Evolutionary conservation across 2,888 invertebrate species (phyloP), one percentile per base, ranked within the genome.

Genomic region (Hanleya hanleyi): DNA sequence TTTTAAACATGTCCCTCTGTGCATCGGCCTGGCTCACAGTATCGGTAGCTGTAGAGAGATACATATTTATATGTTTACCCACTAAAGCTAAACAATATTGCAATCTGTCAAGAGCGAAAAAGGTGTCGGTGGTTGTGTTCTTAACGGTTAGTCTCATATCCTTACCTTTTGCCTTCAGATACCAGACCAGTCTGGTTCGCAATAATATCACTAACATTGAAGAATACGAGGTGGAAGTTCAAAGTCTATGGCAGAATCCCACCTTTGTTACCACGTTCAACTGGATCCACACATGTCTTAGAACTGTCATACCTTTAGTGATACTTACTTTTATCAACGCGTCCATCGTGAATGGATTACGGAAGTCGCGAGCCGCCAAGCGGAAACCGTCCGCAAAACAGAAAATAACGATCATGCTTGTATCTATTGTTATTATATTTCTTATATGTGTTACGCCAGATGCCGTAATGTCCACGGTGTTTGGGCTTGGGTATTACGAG

Each of bases 351-450:
- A 65, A 67, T 5, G 78, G 81, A 0, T 70, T 84, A 26, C 49
- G 74, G 9, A 70, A 75, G 49, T 70, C 76, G 32, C 70, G 78
- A n/a, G 65, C 75, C 12, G 61, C 62, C 7, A 71, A 77, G 29
- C 69, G 76, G 57, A 76, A 77, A 61, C 67, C 79, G 67, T 75
- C 78, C 12, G 78, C 79, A n/a, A 71, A 80, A 57, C 81, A 85
- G 67, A 78, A 81, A 35, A 81, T 85, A 18, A 86, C 86, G 2
- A 49, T 83, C 12, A 84, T 85, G 81, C 78, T 86, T n/a, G 75
- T 83, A 65, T 71, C 80, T 35, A 81, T 86, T 29, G 82, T 86
- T n/a, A 41, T 85, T n/a, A 74, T 81, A 47, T 86, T 86, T 77
- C 69, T 85, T 22, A 61, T 83, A 35, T 85, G 83, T 71, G 77